Evolutionary conservation across 2,113 vertebrate species (phyloP), one percentile per base, ranked within the genome.

Genomic region (Coptodon rendalli): DNA sequence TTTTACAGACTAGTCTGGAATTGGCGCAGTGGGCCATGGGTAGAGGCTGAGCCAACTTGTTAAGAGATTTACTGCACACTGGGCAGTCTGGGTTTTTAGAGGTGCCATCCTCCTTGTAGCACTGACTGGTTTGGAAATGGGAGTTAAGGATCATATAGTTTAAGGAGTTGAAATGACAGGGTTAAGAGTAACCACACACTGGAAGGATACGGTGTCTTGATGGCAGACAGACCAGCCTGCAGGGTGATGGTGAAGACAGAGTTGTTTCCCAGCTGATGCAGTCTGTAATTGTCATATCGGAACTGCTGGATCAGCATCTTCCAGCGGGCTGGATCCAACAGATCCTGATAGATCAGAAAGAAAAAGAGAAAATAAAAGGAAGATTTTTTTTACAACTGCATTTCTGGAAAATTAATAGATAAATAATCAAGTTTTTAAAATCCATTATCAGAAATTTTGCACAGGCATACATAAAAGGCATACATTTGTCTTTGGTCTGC

Each of bases 1-100:
- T 99, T 96, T 99, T 99, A 95, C 99, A 99, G 91, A 99, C 99
- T 93, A 99, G 97, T 89, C 99, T 97, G 54, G 99, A 99, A 95
- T 99, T 99, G 96, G 99, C 99, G 54, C 99, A 99, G 91, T 99
- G 98, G 59, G 99, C 99, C 99, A 99, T 99, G 14, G 99, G 99
- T 53, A 99, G 96, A 2, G 98, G 99, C 93, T 99, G 98, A 11
- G 99, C 99, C 96, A 99, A 93, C 95, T 99, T 99, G 96, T 99
- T 99, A 91, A 99, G 96, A 63, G 98, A 99, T 96, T 99, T 99
- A 95, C 98, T 99, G 96, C 99, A 99, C 90, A 99, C 99, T 0
- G 99, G 99, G 95, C 99, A 99, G 97, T 99, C 99, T 2, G 99
- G 98, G 95, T 99, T 99, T 96, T 98, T 98, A 59, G 99, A 99